Evolutionary conservation across 1,140 invertebrate species (phyloP), one percentile per base, ranked within the genome.

Genomic region (Apis dorsata): DNA sequence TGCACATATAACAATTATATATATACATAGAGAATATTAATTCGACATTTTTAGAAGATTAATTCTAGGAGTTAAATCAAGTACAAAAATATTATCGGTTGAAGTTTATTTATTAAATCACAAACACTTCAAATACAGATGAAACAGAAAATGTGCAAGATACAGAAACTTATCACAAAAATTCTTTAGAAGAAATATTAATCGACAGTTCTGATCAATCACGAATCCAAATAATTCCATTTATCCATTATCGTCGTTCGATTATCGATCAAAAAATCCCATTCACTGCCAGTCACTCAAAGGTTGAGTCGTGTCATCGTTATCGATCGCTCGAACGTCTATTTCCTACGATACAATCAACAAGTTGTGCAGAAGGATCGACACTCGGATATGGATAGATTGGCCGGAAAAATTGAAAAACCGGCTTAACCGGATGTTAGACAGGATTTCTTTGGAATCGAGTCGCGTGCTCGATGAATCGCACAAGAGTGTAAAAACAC

Each of bases 401-500:
- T 34, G 66, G 17, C 34, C 24, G 34, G n/a, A 83, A 83, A 83
- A 83, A 83, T 83, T 65, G 76, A 77, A 79, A 77, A 83, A 83
- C 81, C 81, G 81, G 81, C 81, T 83, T 79, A 73, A 83, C 81
- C 77, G 77, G 81, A 79, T 62, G 75, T 77, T 68, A 57, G 21
- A 51, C 51, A 57, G 19, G 44, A 79, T 65, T 79, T 55, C 62
- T 79, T 59, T 55, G 19, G 51, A 21, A 72, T 12, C 68, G 53
- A 63, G 55, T 59, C 72, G 57, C 73, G 73, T 76, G 80, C 34
- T 76, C 80, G n/a, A 7, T 17, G 17, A n/a, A 53, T 55, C 59
- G 62, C 79, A 71, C 24, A 28, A 76, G 72, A 49, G 55, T 77
- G 74, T 68, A 77, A 77, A 82, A 81, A 81, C 62, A n/a, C 11